Evolutionary conservation across 2,113 vertebrate species (phyloP).

Genomic region (Pangasianodon gigas): DNA sequence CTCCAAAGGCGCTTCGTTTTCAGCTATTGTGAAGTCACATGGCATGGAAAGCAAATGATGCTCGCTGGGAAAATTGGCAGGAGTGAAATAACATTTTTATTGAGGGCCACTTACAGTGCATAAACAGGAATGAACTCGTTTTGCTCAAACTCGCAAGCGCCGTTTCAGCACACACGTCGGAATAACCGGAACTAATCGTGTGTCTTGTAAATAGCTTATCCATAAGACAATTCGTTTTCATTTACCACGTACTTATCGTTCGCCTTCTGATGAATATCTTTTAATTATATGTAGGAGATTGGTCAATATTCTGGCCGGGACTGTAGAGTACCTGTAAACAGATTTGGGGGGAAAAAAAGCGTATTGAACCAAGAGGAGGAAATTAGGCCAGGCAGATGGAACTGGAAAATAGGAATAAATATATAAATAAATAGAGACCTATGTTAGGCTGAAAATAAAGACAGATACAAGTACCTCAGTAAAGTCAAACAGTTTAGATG

Average conservation of each 20-base stretch:
- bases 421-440: not conserved
- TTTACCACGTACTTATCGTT: constrained; percentile 28
- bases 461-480: not conserved
- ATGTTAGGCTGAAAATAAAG: not conserved
- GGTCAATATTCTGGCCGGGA: constrained; percentile 20
- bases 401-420: not conserved
- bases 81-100: constrained; percentile 44
- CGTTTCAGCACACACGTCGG: not conserved
- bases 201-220: not conserved
- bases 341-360: not conserved
- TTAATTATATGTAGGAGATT: constrained; percentile 32
- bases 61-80: constrained; percentile 42
- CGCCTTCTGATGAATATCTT: constrained; percentile 36
- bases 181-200: constrained; percentile 8
- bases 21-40: constrained; percentile 25
- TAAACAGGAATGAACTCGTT: constrained; percentile 34
- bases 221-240: not conserved
- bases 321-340: constrained; percentile 26
- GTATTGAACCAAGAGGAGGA: not conserved
- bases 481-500: not conserved
- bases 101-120: constrained; percentile 20
- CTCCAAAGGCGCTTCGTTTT: constrained; percentile 19
- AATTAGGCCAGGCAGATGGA: not conserved
- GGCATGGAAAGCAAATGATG: constrained; percentile 33
- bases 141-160: not conserved